Conservation (phyloP, 35 echinoderm and acorn worm species). For the Ophioderma brevispina region DNA sequence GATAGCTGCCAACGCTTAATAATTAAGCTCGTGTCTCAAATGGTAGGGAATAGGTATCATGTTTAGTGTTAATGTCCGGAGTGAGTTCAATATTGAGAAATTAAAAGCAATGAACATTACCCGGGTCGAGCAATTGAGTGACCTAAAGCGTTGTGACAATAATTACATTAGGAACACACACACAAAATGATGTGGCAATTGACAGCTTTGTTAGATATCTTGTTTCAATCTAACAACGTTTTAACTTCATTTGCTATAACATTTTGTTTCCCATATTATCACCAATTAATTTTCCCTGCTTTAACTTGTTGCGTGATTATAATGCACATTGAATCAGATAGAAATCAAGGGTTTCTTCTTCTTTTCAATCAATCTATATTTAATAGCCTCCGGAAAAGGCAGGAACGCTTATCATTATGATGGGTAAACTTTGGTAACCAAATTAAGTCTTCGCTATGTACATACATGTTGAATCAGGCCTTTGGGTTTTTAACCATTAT, state of each 20-base stretch:
- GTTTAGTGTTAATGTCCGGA: slow-evolving; percentile 8
- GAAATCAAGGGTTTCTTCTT: not conserved
- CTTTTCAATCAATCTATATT: slow-evolving; percentile 2
- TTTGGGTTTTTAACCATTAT: not conserved
- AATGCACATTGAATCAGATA: not conserved
- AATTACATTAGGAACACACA: not conserved
- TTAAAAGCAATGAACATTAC: not conserved
- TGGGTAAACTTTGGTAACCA: not conserved
- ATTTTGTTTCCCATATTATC: not conserved
- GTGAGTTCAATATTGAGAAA: not conserved
- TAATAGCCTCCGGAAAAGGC: not conserved
- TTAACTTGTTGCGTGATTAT: not conserved
- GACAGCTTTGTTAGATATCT: not conserved
- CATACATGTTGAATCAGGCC: not conserved
- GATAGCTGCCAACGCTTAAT: not conserved
- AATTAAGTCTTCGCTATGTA: slow-evolving; percentile 1
- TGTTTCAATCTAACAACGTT: not conserved
- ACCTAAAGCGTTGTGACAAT: not conserved
- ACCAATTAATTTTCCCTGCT: not conserved
- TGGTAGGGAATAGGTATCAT: not conserved
- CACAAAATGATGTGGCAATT: not conserved
- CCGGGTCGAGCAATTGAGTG: not conserved
- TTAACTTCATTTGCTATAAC: not conserved
- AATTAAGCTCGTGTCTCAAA: not conserved
- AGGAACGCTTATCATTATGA: not conserved